Percentiles rank a stretch among this genome's conserved stretches.
Evolutionary conservation across 64 coral and sea anemone genomes (phyloP).

Genomic region (Catalaphyllia jardinei): DNA sequence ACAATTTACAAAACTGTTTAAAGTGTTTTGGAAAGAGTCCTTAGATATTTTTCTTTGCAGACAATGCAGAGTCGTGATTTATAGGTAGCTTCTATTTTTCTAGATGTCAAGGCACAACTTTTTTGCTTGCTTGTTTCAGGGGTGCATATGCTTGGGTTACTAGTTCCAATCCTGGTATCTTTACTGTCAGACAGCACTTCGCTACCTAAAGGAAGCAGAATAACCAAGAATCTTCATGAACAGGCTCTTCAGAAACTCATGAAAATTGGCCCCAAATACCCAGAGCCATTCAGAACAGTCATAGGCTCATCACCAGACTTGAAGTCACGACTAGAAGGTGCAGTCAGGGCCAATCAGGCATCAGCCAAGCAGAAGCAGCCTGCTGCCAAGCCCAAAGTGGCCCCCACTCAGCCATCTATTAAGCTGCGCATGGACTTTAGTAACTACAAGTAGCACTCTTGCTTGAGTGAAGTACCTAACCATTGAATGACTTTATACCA

Average conservation of each 20-base stretch:
- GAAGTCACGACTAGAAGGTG: constrained; percentile 82
- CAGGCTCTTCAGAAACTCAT: constrained; percentile 88
- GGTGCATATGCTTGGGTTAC: constrained; percentile 78
- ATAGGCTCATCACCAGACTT: constrained; percentile 84
- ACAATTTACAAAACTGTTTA: no score
- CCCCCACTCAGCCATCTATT: constrained; percentile 84
- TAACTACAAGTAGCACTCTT: constrained; percentile 80
- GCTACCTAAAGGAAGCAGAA: constrained; percentile 58
- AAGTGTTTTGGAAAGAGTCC: no score
- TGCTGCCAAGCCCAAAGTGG: constrained; percentile 57
- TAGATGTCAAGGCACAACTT: no score
- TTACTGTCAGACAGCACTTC: constrained; percentile 52
- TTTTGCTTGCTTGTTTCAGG: constrained; percentile 49
- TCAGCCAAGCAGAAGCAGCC: constrained; percentile 74
- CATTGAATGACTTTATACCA: neutral
- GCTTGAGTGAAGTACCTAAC: neutral
- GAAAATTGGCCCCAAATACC: constrained; percentile 94
- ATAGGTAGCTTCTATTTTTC: no score
- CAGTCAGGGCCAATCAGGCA: constrained; percentile 78
- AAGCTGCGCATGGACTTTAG: constrained; percentile 99
- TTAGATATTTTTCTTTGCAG: neutral
- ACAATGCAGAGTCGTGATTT: neutral
- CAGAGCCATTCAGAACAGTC: constrained; percentile 90
- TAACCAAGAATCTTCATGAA: constrained; percentile 79
- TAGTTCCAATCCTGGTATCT: constrained; percentile 84